A percentile compares a stretch with the other conserved stretches of the same genome.
phyloP scores from a whole-genome alignment of 2,797 vertebrate species.

The Falco novaeseelandiae region DNA sequence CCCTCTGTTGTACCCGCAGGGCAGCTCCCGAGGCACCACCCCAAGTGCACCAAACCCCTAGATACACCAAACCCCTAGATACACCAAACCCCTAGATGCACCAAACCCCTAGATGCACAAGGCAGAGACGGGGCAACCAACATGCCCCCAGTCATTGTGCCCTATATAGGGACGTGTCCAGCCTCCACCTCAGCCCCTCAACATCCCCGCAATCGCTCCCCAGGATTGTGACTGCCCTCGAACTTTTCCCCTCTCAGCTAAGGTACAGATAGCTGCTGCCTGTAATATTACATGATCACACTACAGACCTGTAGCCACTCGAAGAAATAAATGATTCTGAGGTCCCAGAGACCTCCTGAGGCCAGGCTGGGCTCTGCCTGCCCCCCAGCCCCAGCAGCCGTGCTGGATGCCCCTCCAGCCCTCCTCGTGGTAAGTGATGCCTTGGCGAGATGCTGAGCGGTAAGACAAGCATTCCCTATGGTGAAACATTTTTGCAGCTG shows the following conservation, averaged over 20 bases:
- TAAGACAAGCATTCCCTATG: not conserved
- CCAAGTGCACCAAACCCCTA: not conserved
- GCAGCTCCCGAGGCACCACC: not conserved
- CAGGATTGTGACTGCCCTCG: not conserved
- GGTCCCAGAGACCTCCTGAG: not conserved
- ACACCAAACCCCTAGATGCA: too few species aligned
- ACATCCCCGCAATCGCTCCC: not conserved
- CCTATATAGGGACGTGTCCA: rapidly evolving
- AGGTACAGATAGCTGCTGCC: not conserved
- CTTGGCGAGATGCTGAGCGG: not conserved
- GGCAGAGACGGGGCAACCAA: not conserved
- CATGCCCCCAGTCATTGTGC: rapidly evolving
- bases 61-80: too few species aligned
- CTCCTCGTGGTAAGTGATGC: not conserved
- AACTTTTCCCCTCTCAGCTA: not conserved
- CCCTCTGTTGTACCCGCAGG: not conserved
- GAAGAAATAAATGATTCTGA: not conserved
- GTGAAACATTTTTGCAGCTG: slow-evolving; percentile 6
- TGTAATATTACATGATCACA: not conserved
- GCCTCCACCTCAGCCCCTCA: not conserved
- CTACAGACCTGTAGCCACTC: not conserved
- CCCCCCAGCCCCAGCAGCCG: not conserved
- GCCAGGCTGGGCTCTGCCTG: not conserved
- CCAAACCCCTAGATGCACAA: not conserved
- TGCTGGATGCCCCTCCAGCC: not conserved